Evolutionary conservation across 2,888 invertebrate species (phyloP).

Genomic region (Strigamia transsilvanica): DNA sequence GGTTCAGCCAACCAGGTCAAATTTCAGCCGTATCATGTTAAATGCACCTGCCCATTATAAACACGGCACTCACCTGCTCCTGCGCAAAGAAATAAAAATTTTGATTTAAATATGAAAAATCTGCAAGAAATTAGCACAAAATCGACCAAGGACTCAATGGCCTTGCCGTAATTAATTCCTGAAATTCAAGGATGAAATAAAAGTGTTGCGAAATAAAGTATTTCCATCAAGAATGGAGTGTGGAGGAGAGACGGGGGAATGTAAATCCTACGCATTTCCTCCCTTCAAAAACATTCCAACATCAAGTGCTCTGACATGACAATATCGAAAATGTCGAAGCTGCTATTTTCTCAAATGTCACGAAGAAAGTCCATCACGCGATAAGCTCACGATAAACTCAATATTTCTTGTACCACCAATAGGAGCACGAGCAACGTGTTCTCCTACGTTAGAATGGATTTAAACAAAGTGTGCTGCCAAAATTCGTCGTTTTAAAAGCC

Average conservation of each 20-base stretch:
- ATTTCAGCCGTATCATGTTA: background rate
- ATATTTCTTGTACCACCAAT: background rate
- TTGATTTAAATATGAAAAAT: background rate
- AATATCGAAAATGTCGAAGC: background rate
- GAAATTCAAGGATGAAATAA: no score
- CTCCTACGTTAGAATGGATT: background rate
- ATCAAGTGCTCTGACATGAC: background rate
- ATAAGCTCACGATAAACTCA: background rate
- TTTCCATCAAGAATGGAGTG: background rate
- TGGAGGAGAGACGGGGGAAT: background rate
- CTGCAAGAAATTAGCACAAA: background rate
- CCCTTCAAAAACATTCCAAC: background rate
- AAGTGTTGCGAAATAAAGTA: background rate
- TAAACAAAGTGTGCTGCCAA: background rate
- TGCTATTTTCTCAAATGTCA: background rate
- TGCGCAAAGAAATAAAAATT: background rate
- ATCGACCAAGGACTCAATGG: background rate
- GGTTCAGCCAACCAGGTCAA: background rate
- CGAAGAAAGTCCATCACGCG: background rate
- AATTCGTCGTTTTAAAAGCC: background rate
- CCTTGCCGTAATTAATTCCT: no score
- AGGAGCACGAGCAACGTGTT: background rate
- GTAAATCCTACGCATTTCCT: background rate
- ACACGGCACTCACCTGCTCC: background rate
- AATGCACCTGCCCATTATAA: constrained; percentile 1